Conservation (phyloP, 2,113 vertebrate genomes). For the Crypturellus undulatus region DNA sequence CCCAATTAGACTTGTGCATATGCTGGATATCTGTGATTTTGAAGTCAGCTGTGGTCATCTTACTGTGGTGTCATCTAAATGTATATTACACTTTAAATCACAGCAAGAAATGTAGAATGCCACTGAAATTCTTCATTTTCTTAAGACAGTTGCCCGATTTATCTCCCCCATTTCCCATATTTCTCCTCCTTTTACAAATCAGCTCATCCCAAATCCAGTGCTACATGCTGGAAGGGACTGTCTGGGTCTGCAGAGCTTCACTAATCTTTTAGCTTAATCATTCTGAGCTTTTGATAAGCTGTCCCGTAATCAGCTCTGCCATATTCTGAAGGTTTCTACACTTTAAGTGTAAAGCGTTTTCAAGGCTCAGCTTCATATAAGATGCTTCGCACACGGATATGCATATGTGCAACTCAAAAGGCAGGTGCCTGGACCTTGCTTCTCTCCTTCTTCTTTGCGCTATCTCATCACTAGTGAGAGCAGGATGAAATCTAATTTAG, state of each 20-base stretch:
- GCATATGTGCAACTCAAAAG: not conserved
- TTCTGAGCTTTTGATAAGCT: constrained; percentile 10
- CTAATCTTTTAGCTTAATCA: constrained; percentile 44
- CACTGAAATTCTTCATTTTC: not conserved
- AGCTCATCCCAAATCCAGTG: constrained; percentile 47
- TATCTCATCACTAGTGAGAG: not conserved
- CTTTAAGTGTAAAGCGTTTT: not conserved
- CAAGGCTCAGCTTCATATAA: not conserved
- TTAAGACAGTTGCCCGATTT: not conserved
- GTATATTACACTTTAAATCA: not conserved
- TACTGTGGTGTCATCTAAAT: not conserved
- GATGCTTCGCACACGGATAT: not conserved
- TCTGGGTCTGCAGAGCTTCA: constrained; percentile 30
- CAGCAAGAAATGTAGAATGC: not conserved
- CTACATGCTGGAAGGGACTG: constrained; percentile 31
- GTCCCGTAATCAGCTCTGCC: not conserved
- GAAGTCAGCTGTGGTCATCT: not conserved
- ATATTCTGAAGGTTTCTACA: not conserved
- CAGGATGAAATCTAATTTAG: not conserved
- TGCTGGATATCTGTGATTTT: not conserved
- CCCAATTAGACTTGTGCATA: not conserved
- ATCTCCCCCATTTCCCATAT: not conserved
- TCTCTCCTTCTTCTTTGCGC: not conserved
- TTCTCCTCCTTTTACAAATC: constrained; percentile 8
- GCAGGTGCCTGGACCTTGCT: not conserved